Evolutionary conservation across 2,888 invertebrate species (phyloP).

Genomic region (Orgyia antiqua): DNA sequence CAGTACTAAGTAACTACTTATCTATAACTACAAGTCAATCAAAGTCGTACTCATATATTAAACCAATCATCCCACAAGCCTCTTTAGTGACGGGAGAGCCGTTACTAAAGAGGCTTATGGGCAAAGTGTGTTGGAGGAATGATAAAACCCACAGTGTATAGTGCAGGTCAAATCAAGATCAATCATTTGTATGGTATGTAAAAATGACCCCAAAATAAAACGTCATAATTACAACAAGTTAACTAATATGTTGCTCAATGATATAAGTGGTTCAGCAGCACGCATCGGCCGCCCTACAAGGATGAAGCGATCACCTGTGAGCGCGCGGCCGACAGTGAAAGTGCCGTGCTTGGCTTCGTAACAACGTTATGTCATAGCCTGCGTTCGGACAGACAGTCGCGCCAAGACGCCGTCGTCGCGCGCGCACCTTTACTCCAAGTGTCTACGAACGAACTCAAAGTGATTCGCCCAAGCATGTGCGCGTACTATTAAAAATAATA

Average conservation of each 20-base stretch:
- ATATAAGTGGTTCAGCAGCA: conserved; percentile 20
- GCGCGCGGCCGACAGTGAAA: conserved; percentile 56
- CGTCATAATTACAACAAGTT: conserved; percentile 10
- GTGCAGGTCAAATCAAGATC: no score
- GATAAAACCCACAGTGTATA: no score
- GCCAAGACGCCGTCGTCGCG: conserved; percentile 60
- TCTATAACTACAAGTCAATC: no score
- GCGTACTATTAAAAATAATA: conserved; percentile 29
- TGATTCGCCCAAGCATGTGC: conserved; percentile 40
- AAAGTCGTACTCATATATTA: no score
- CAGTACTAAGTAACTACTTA: no score
- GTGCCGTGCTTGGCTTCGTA: conserved; percentile 55
- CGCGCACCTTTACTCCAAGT: conserved; percentile 36
- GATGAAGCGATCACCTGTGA: conserved; percentile 35
- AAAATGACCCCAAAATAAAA: no score
- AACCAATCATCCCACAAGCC: no score
- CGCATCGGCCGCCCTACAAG: conserved; percentile 38
- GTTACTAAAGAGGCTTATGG: no score
- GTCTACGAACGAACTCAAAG: no score
- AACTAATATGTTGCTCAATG: conserved; percentile 19
- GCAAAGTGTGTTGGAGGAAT: no score
- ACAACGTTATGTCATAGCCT: conserved; percentile 67
- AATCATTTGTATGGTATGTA: no score
- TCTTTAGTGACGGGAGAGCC: no score
- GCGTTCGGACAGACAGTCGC: conserved; percentile 47